Base-by-base conservation (phyloP, 2,113 vertebrate species). In the Antennarius striatus region DNA sequence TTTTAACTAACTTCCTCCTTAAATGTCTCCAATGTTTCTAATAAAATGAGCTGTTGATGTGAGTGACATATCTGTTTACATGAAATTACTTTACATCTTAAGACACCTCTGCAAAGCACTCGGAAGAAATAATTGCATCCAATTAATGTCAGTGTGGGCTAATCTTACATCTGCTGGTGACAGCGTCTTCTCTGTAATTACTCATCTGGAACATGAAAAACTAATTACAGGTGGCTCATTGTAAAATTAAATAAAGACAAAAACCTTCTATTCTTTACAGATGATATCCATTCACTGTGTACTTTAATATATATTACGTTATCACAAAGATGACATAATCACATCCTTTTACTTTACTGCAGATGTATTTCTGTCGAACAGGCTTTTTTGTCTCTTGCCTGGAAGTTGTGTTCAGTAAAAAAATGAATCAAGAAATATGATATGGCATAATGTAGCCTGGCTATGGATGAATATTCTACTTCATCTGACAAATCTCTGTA, bases 91-190 rank as follows among this genome's bases (percentile, higher is more conserved):
- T 74, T 60, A 51, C 65, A 75, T 77, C 50, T 66, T 72, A 70
- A 77, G 51, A 77, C 75, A 60, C 48, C 22, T 51, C 51, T 65
- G 48, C 60, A 79, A 78, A 83, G 74, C 51, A 73, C 32, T 30
- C 16, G 47, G 48, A 60, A 1, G 16, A 56, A 66, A 71, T 77
- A 83, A 91, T 86, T 86, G 81, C 71, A 84, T 77, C 79, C 83
- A 91, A 87, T 92, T 89, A 91, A 75, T 84, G 83, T 79, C 86
- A 84, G 78, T 72, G 29, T 79, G 65, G 61, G 68, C 68, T 90
- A 86, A 87, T 86, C 78, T 83, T 79, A 87, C 78, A 87, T 48
- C 72, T 77, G 28, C 45, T 59, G 60, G 70, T 84, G 82, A 79
- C 80, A 86, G 74, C 54, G 55, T 65, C 67, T 47, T 85, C 73